Evolutionary conservation across 2,797 vertebrate species (phyloP).

Genomic region (Crenichthys baileyi): DNA sequence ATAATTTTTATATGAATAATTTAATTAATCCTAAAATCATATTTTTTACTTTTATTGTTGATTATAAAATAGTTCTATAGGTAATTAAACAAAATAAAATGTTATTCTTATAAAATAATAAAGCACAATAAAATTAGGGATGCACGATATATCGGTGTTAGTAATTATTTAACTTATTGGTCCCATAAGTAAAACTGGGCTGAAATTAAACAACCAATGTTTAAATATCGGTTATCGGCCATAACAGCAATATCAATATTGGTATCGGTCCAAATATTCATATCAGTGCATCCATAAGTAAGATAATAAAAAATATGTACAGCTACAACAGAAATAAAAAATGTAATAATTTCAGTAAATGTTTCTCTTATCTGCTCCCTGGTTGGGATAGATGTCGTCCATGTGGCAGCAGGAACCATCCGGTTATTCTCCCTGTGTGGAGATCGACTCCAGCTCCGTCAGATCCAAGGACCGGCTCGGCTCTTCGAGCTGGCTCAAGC

Average conservation of each 20-base stretch:
- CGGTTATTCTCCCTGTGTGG: conserved; percentile 70
- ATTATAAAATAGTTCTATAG: no score
- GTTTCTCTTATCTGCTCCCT: conserved; percentile 8
- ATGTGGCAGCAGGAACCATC: conserved; percentile 76
- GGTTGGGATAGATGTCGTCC: conserved; percentile 66
- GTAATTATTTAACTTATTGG: no score
- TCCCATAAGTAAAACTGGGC: no score
- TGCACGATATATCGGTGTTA: no score
- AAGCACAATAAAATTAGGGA: no score
- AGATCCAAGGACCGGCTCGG: conserved; percentile 68
- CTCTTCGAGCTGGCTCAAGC: conserved; percentile 77
- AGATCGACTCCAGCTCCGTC: conserved; percentile 81
- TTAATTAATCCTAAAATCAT: background rate
- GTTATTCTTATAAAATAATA: no score
- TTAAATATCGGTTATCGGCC: no score
- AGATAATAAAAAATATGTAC: background rate
- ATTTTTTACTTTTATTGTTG: no score
- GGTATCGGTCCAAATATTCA: background rate
- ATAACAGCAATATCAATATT: no score
- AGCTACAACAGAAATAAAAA: background rate
- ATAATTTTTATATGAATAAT: background rate
- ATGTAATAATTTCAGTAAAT: background rate
- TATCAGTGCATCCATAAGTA: background rate
- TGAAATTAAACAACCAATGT: no score
- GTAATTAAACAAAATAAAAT: no score